Percentiles rank a stretch among this genome's conserved stretches.
These are phyloP conservation scores for Thamnophis sirtalis DNA, from an alignment of 2,113 vertebrate species.

Conservation along the genomic window DNA sequence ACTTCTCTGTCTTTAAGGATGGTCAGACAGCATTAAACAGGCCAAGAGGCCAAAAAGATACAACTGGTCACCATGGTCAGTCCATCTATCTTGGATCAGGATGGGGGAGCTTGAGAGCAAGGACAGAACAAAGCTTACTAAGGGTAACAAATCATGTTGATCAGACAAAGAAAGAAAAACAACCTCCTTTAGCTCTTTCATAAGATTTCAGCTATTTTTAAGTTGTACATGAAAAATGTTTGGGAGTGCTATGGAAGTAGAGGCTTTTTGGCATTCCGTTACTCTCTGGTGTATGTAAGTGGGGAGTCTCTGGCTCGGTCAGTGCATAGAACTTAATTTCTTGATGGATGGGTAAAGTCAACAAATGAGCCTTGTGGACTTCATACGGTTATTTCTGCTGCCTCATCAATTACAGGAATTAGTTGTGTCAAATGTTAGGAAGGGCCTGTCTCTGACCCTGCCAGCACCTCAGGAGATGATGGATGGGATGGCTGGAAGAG, in stretches of 20 bases:
- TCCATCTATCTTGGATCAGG: not conserved
- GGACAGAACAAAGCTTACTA: not conserved
- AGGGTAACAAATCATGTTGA: not conserved
- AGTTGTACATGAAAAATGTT: not conserved
- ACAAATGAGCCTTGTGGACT: not conserved
- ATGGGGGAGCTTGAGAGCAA: not conserved
- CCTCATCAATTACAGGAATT: not conserved
- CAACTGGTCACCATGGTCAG: not conserved
- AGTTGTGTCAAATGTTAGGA: not conserved
- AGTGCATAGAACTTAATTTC: not conserved
- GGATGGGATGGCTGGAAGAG: fast-evolving
- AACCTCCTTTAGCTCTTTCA: not conserved
- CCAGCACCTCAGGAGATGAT: not conserved
- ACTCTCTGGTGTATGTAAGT: fast-evolving
- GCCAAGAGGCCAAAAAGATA: not conserved
- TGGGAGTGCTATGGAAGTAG: not conserved
- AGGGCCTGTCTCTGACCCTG: not conserved
- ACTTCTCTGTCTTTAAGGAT: not conserved
- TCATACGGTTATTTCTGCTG: not conserved
- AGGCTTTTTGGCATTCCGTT: not conserved
- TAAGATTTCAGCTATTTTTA: not conserved
- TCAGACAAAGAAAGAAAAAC: not conserved
- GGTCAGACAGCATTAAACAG: not conserved
- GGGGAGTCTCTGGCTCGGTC: not conserved
- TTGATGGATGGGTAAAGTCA: not conserved